A percentile compares a stretch with the other conserved stretches of the same genome.
These are phyloP conservation scores for Amphipyra berbera DNA, from an alignment of 2,888 invertebrate species.

Conservation along the genomic window DNA sequence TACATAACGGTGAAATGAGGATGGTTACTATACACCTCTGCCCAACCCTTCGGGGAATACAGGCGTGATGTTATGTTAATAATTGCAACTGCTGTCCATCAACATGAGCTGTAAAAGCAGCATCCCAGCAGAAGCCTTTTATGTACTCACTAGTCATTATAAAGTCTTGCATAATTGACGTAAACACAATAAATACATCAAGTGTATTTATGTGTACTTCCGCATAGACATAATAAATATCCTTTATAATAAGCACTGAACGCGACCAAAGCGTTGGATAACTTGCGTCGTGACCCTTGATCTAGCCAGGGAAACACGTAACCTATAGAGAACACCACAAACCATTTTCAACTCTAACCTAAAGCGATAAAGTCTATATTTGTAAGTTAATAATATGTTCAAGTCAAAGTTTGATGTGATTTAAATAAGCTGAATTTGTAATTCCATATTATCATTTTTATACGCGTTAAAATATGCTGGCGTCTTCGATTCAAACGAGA, in stretches of 20 bases:
- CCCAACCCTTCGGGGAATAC: no score
- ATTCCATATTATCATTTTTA: conserved; percentile 32
- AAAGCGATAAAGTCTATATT: conserved; percentile 4
- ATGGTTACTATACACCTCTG: no score
- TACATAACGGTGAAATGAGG: no score
- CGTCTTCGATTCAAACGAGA: conserved; percentile 20
- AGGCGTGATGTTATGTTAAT: no score
- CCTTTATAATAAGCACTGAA: conserved; percentile 25
- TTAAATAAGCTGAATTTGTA: conserved; percentile 41
- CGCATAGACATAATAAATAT: conserved; percentile 23
- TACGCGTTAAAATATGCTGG: conserved; percentile 33
- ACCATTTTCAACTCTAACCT: conserved; percentile 14
- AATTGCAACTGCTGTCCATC: no score
- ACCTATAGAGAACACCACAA: conserved; percentile 8
- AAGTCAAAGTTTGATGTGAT: conserved; percentile 17
- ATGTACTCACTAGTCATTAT: neutral
- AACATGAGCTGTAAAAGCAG: no score
- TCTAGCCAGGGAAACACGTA: conserved; percentile 38
- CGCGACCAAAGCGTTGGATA: conserved; percentile 43
- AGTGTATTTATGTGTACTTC: conserved; percentile 26
- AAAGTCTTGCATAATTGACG: neutral
- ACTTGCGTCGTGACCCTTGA: conserved; percentile 48
- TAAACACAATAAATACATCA: conserved; percentile 8
- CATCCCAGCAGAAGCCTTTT: neutral
- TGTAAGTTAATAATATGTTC: neutral